These are phyloP conservation scores for Thalassarche chlororhynchos DNA, from an alignment of 2,113 vertebrate genomes.

Conservation along the genomic window DNA sequence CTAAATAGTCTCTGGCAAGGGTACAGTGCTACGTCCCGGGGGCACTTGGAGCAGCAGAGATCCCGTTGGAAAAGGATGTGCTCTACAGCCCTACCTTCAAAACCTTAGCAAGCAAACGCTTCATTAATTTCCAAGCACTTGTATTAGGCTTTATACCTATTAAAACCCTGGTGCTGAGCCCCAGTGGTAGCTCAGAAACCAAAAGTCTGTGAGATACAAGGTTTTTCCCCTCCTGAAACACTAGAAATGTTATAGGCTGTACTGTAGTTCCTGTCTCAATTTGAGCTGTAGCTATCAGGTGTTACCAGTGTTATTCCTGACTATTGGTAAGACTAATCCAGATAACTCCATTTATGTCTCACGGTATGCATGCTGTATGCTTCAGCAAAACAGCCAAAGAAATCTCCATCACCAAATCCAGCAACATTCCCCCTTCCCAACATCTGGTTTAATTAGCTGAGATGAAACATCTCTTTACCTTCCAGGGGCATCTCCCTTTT, in stretches of 20 bases:
- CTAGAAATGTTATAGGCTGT: background rate
- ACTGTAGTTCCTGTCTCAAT: background rate
- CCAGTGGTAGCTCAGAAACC: background rate
- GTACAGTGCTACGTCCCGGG: background rate
- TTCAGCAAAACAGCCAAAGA: background rate
- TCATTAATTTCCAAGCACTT: background rate
- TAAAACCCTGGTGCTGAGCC: background rate
- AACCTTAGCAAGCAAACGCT: background rate
- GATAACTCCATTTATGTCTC: background rate
- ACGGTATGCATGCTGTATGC: background rate
- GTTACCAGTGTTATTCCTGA: background rate
- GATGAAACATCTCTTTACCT: slow-evolving; percentile 77
- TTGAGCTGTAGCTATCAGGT: background rate
- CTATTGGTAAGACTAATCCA: background rate
- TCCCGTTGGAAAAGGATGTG: background rate
- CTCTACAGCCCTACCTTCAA: background rate
- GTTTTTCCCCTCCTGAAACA: background rate
- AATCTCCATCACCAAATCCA: background rate
- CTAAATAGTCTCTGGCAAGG: background rate
- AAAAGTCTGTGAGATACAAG: background rate
- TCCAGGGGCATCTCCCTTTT: slow-evolving; percentile 96
- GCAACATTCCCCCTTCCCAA: background rate
- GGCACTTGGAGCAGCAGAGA: background rate
- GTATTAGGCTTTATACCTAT: background rate
- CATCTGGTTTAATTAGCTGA: background rate